Conservation (phyloP, 2,113 vertebrate genomes). For the Myxocyprinus asiaticus region DNA sequence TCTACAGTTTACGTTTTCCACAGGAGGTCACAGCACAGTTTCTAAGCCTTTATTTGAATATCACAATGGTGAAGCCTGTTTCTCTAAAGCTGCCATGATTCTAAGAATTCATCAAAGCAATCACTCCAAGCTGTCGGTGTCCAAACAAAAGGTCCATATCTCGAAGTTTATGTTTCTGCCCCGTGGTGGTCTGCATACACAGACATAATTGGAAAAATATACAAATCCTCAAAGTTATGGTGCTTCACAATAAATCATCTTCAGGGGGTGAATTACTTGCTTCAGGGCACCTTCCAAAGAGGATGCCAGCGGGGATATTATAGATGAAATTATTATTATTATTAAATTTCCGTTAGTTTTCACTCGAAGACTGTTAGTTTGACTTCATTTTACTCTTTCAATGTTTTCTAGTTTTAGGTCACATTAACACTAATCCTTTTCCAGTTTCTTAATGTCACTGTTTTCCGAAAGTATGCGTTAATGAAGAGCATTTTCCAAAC, state of each 20-base stretch:
- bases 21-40: not conserved
- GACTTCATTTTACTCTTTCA: no score
- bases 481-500: no score
- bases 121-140: slow-evolving; percentile 51
- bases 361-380: no score
- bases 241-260: slow-evolving; percentile 57
- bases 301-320: not conserved
- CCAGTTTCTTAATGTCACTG: no score
- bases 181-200: slow-evolving; percentile 46
- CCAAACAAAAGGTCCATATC: slow-evolving; percentile 48
- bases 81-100: slow-evolving; percentile 51
- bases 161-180: slow-evolving; percentile 53
- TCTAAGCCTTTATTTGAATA: slow-evolving; percentile 17
- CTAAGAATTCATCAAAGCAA: slow-evolving; percentile 30
- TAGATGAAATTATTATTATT: no score
- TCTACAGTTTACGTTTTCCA: slow-evolving; percentile 38
- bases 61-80: slow-evolving; percentile 10
- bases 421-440: no score
- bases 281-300: slow-evolving; percentile 5
- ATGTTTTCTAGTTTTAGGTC: no score
- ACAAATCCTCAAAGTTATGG: slow-evolving; percentile 35
- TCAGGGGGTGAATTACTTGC: slow-evolving; percentile 21
- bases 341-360: no score
- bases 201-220: slow-evolving; percentile 52
- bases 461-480: no score